Percentiles rank a stretch among this genome's conserved stretches.
Conservation (phyloP, 2,113 vertebrate genomes). For the Silurus asotus region DNA sequence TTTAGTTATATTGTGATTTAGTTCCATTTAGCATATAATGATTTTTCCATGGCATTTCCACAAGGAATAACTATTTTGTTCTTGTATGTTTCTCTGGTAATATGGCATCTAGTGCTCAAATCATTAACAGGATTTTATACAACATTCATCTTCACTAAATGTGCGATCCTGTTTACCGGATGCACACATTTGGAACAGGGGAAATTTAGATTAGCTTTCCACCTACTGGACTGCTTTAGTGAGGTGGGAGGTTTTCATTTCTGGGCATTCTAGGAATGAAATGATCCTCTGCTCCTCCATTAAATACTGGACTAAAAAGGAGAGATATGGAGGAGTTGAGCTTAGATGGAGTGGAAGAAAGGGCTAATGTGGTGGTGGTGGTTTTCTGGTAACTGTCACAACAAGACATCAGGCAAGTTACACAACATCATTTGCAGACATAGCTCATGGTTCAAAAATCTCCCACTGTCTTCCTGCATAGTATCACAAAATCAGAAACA, state of each 20-base stretch:
- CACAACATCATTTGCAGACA: conserved; percentile 56
- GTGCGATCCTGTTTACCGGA: neutral
- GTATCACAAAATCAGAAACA: conserved; percentile 55
- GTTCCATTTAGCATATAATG: neutral
- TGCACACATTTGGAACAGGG: neutral
- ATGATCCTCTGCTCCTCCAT: conserved; percentile 42
- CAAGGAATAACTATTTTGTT: neutral
- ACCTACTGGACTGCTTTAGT: neutral
- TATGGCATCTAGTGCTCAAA: neutral
- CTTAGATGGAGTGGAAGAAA: conserved; percentile 18
- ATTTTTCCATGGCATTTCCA: conserved; percentile 25
- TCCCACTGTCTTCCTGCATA: conserved; percentile 57
- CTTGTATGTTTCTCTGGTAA: conserved; percentile 14
- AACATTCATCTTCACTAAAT: conserved; percentile 6
- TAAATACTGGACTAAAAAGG: conserved; percentile 22
- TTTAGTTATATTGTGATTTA: neutral
- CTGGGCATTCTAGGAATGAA: conserved; percentile 36
- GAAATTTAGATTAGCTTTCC: neutral
- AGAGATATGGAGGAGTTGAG: neutral
- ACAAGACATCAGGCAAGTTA: conserved; percentile 54
- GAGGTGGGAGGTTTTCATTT: neutral
- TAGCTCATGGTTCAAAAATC: conserved; percentile 63
- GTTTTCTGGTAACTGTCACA: conserved; percentile 57
- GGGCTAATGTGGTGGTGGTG: conserved; percentile 8
- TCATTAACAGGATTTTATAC: neutral